These are phyloP conservation scores for Galaxias olidus DNA, from an alignment of 2,797 vertebrate genomes.

Conservation along the genomic window DNA sequence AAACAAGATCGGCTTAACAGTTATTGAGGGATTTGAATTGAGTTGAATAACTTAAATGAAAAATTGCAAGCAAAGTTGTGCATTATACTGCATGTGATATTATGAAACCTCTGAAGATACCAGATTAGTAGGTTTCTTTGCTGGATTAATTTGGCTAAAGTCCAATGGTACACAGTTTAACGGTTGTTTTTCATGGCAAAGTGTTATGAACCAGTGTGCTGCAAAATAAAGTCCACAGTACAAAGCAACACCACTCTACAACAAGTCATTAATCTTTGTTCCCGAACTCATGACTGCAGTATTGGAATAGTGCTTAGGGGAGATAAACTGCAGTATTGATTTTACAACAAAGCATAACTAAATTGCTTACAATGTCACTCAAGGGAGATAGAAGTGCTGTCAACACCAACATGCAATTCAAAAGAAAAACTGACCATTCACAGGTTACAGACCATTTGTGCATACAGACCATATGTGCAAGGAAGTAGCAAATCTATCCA, in stretches of 20 bases:
- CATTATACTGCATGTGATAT: no score
- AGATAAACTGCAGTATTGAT: conserved; percentile 52
- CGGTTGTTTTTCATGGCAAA: conserved; percentile 26
- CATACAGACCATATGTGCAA: no score
- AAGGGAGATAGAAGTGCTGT: conserved; percentile 2
- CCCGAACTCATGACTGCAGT: conserved; percentile 47
- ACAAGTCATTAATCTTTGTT: conserved; percentile 57
- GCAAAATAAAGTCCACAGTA: conserved; percentile 37
- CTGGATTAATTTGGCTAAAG: background rate
- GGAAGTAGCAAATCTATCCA: no score
- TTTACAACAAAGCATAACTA: conserved; percentile 33
- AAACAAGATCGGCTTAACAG: no score
- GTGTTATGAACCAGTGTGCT: conserved; percentile 32
- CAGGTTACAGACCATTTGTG: no score
- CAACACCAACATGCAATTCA: conserved; percentile 25
- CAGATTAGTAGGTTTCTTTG: no score
- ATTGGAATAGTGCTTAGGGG: conserved; percentile 8
- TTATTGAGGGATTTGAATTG: no score
- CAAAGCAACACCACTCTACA: conserved; percentile 13
- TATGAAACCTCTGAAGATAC: no score
- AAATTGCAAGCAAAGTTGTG: no score
- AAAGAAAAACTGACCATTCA: background rate
- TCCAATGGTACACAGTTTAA: conserved; percentile 9
- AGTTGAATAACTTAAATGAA: no score
- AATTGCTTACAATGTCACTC: conserved; percentile 19